Conservation (phyloP, 2,888 invertebrate genomes). For the Scaeva pyrastri region DNA sequence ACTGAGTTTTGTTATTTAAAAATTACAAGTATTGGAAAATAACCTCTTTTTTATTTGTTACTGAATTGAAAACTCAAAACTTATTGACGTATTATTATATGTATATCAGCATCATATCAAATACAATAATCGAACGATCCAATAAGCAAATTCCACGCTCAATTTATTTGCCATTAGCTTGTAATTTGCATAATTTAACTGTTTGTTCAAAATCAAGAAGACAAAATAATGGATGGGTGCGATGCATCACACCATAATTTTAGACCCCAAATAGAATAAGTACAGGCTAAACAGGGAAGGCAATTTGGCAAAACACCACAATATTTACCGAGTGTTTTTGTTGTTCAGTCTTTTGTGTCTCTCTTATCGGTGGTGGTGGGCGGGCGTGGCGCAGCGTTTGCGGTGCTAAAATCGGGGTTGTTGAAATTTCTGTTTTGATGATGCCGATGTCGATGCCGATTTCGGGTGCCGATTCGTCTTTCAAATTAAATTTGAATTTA, state of each 20-base stretch:
- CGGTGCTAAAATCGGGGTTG: no score
- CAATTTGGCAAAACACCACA: conserved; percentile 53
- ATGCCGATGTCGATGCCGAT: not conserved
- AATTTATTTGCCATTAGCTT: conserved; percentile 67
- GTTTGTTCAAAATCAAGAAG: conserved; percentile 43
- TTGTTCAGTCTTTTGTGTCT: conserved; percentile 5
- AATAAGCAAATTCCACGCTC: conserved; percentile 44
- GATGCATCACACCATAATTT: conserved; percentile 1
- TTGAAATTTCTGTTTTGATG: not conserved
- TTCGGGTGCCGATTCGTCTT: not conserved
- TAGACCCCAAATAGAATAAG: conserved; percentile 31
- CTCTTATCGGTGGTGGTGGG: not conserved
- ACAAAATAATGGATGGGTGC: not conserved
- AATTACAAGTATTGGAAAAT: no score
- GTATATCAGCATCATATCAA: conserved; percentile 22
- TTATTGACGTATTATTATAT: conserved; percentile 43
- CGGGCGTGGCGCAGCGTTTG: no score
- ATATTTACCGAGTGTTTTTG: conserved; percentile 47
- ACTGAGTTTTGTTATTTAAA: no score
- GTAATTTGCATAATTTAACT: conserved; percentile 67
- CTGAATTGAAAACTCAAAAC: not conserved
- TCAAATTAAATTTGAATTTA: conserved; percentile 61
- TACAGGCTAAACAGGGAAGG: conserved; percentile 45
- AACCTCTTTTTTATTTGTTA: not conserved
- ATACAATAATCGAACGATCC: conserved; percentile 18